Evolutionary conservation across 2,797 vertebrate species (phyloP).

Genomic region (Decapterus maruadsi): DNA sequence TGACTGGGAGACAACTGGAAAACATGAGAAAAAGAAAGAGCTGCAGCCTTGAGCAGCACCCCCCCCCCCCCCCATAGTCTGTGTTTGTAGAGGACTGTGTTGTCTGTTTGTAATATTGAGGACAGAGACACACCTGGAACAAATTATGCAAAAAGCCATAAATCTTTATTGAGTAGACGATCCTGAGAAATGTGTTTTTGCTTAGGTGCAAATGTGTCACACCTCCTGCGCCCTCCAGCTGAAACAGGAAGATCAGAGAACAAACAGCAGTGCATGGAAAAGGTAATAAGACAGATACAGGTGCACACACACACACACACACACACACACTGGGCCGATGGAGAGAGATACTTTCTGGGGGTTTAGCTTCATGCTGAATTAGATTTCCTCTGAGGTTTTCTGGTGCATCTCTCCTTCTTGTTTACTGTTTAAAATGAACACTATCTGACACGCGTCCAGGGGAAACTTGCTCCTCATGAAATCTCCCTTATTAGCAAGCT

Average conservation of each 20-base stretch:
- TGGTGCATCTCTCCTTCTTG: slow-evolving; percentile 47
- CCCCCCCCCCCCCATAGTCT: background rate
- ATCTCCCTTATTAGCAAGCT: slow-evolving; percentile 35
- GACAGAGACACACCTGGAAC: slow-evolving; percentile 14
- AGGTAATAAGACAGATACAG: slow-evolving; percentile 41
- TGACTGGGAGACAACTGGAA: slow-evolving; percentile 32
- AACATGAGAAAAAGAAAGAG: background rate
- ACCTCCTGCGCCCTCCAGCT: slow-evolving; percentile 34
- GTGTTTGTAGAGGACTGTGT: background rate
- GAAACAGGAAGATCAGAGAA: slow-evolving; percentile 48
- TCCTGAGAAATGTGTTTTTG: slow-evolving; percentile 26
- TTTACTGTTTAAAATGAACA: slow-evolving; percentile 53
- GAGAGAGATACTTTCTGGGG: slow-evolving; percentile 58
- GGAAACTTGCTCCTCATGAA: slow-evolving; percentile 36
- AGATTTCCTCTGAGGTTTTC: slow-evolving; percentile 57
- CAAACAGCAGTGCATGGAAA: slow-evolving; percentile 42
- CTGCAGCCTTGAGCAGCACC: background rate
- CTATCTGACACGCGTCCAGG: slow-evolving; percentile 46
- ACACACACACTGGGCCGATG: slow-evolving; percentile 40
- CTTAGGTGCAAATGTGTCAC: slow-evolving; percentile 39
- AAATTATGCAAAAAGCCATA: slow-evolving; percentile 7
- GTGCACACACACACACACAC: slow-evolving; percentile 18
- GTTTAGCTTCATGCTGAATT: slow-evolving; percentile 67
- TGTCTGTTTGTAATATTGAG: background rate
- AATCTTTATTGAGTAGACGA: background rate